Base-by-base conservation (phyloP, 2,113 vertebrate genomes). In the Ptilonorhynchus violaceus region DNA sequence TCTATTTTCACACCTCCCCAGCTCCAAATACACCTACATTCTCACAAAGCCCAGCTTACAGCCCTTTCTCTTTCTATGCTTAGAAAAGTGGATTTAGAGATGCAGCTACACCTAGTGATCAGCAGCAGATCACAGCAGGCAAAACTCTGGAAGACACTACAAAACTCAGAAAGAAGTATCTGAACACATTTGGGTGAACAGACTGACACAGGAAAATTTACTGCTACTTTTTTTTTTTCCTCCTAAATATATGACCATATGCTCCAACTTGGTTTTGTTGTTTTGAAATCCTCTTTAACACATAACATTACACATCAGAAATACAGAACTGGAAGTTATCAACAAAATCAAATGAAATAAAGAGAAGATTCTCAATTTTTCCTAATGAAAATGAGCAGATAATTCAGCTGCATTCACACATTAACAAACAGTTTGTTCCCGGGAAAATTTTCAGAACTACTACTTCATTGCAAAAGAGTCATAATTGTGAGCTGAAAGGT, bases 51-150 rank as follows among this genome's bases (percentile, higher is more conserved):
- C 35, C 49, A 35, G 27, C 30, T 28, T 67, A 19, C 39, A 88
- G 93, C 19, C 60, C 53, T 35, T 75, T 31, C 70, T 85, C 69
- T 60, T 79, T 49, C 78, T 33, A 4, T 5, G 27, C 68, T 68
- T 68, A 64, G 88, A 58, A 80, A 91, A 96, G 92, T 81, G 97
- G 95, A 97, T 94, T 97, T 96, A 86, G 96, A 97, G 94, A 97
- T 76, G 97, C 95, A 98, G 98, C 98, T 97, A 98, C 97, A 97
- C 97, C 98, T 98, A 97, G 97, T 97, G 98, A 98, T 98, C 95
- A 96, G 96, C 94, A 67, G 63, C 50, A 88, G 95, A 97, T 94
- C 67, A 72, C 92, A 97, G 94, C 97, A 95, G 75, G 95, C 95
- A 93, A 14, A 96, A 62, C 47, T 31, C 66, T 66, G 20, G 58